Conservation (phyloP, 1,140 invertebrate genomes). For the Drosophila nigromelanica region DNA sequence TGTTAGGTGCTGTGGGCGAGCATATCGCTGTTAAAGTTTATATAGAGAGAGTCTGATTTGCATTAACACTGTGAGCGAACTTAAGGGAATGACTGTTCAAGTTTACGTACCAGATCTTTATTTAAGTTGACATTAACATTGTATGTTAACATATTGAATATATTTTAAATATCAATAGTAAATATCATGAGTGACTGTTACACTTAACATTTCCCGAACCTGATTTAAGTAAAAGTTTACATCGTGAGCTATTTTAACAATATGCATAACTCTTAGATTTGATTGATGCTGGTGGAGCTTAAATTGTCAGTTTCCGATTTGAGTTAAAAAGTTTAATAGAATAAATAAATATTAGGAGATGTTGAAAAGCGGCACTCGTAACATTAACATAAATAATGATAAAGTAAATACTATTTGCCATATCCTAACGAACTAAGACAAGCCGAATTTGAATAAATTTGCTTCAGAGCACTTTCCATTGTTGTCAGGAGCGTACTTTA, state of each 20-base stretch:
- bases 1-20: background rate
- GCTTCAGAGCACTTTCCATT: background rate
- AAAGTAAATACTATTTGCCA: background rate
- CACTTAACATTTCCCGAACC: background rate
- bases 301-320: too few species aligned
- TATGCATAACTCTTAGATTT: too few species aligned
- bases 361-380: background rate
- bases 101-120: too few species aligned
- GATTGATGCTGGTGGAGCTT: too few species aligned
- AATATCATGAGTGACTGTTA: background rate
- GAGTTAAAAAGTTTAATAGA: too few species aligned
- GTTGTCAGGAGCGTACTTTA: background rate
- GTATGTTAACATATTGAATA: too few species aligned
- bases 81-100: too few species aligned
- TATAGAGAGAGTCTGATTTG: background rate
- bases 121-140: too few species aligned
- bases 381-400: background rate
- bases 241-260: background rate
- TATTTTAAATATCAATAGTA: too few species aligned
- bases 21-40: background rate
- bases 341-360: too few species aligned
- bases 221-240: background rate
- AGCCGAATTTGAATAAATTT: slow-evolving; percentile 3
- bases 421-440: background rate
- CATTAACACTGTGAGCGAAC: too few species aligned